Evolutionary conservation across 2,113 vertebrate genomes (phyloP).

Genomic region (Athene noctua): DNA sequence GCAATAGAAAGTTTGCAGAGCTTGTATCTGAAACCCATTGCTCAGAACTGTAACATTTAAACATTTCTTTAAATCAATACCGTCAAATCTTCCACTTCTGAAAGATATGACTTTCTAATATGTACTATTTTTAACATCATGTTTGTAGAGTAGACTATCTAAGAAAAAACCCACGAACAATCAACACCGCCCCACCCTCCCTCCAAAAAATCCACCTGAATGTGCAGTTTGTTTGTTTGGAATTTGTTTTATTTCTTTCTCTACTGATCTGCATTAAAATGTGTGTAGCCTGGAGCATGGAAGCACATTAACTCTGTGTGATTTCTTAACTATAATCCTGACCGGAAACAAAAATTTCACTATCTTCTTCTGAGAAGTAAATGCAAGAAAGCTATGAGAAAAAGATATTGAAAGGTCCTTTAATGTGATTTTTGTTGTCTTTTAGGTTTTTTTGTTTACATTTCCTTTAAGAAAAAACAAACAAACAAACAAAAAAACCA

Average conservation of each 20-base stretch:
- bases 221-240: background rate
- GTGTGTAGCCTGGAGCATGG: background rate
- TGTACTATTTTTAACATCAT: rapidly evolving
- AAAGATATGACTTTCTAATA: background rate
- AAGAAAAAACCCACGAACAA: background rate
- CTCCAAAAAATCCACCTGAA: rapidly evolving
- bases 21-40: background rate
- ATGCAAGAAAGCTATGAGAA: background rate
- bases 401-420: background rate
- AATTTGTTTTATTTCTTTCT: background rate
- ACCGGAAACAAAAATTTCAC: background rate
- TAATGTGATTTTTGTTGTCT: background rate
- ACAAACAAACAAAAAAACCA: rapidly evolving
- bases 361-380: background rate
- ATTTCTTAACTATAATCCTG: constrained; percentile 13
- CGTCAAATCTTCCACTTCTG: background rate
- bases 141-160: background rate
- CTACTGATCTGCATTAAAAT: background rate
- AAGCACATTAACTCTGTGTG: background rate
- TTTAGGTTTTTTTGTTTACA: background rate
- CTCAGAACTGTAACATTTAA: background rate
- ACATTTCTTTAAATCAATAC: background rate
- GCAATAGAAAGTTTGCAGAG: background rate
- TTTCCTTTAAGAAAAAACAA: background rate
- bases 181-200: rapidly evolving